Conservation (phyloP, 2,113 vertebrate genomes). For the Rhegmatorhina hoffmannsi region DNA sequence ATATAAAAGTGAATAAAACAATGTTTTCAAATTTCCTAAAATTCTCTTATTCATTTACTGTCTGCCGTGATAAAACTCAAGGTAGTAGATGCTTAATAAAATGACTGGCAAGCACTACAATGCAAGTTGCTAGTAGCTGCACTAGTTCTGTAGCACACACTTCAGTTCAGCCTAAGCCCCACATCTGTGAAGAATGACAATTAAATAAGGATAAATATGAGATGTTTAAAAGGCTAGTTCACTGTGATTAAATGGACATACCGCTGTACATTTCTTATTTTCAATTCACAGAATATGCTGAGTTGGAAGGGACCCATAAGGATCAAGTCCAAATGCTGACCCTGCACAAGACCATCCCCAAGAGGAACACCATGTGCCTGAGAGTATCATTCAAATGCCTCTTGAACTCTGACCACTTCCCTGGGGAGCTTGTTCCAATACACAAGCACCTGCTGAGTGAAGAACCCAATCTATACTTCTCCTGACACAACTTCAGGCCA, state of each 20-base stretch:
- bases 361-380: background rate
- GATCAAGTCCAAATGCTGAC: background rate
- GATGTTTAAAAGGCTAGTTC: background rate
- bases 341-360: background rate
- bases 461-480: background rate
- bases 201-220: conserved; percentile 17
- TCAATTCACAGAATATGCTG: background rate
- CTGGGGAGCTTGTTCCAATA: background rate
- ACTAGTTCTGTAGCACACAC: background rate
- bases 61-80: background rate
- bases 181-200: background rate
- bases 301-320: background rate
- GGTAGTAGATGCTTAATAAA: conserved; percentile 20
- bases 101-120: conserved; percentile 22
- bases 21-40: background rate
- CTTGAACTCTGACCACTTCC: background rate
- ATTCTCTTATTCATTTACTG: background rate
- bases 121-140: background rate
- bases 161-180: background rate
- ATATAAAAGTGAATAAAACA: background rate
- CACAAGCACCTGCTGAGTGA: background rate
- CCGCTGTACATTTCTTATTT: background rate
- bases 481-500: background rate
- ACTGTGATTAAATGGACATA: background rate
- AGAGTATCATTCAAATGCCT: background rate